A percentile compares a stretch with the other conserved stretches of the same genome.
phyloP scores from a whole-genome alignment of 2,113 vertebrate species.

The Notothenia rossii region DNA sequence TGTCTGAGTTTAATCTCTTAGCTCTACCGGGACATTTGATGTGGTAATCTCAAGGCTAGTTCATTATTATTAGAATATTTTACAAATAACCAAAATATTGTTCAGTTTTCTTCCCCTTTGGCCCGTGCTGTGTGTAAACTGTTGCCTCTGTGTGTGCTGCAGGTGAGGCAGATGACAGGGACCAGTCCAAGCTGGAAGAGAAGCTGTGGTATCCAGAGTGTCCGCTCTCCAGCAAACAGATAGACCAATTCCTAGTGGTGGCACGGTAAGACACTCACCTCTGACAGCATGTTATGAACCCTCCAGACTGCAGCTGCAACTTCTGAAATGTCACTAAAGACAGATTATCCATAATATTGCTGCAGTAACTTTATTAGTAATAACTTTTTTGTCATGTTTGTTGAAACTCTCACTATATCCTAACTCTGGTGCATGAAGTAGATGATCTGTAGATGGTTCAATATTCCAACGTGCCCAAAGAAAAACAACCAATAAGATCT shows the following conservation, averaged over 20 bases:
- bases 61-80: not conserved
- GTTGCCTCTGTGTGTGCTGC: conserved; percentile 29
- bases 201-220: conserved; percentile 98
- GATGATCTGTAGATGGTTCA: too few relatives aligned
- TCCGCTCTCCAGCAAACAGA: conserved; percentile 95
- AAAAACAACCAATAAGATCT: too few relatives aligned
- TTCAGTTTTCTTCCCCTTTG: too few relatives aligned
- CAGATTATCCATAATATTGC: not conserved
- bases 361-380: too few relatives aligned
- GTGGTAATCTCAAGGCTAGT: not conserved
- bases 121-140: not conserved
- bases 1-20: not conserved
- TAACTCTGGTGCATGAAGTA: too few relatives aligned
- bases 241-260: conserved; percentile 98
- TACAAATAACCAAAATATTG: not conserved
- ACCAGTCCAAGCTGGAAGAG: conserved; percentile 96
- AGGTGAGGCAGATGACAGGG: conserved; percentile 95
- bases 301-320: not conserved
- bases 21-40: not conserved
- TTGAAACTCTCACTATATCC: too few relatives aligned
- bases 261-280: conserved; percentile 86
- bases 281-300: not conserved
- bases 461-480: too few relatives aligned
- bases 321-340: not conserved
- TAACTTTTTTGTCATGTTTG: too few relatives aligned